These are phyloP conservation scores for Heterodera filipjevi DNA, from an alignment of 2,888 invertebrate species.

Conservation along the genomic window DNA sequence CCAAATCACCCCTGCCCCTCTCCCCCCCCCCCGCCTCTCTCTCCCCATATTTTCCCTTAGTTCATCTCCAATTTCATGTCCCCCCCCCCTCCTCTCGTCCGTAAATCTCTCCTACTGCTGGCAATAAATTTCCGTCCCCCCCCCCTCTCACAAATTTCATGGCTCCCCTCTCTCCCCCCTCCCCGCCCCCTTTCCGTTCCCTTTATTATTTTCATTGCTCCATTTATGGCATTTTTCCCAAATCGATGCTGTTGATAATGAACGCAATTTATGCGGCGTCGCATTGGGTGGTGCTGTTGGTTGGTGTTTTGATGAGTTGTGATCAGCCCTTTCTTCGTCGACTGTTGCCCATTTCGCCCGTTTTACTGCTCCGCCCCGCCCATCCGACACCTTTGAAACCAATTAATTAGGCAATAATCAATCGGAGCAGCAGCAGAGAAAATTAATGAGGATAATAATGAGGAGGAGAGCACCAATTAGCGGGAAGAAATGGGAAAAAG, in stretches of 20 bases:
- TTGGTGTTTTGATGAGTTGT: too few relatives aligned
- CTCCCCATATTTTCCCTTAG: background rate
- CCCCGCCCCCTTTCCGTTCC: background rate
- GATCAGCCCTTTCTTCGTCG: background rate
- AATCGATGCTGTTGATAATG: background rate
- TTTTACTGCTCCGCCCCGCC: background rate
- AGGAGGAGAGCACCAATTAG: background rate
- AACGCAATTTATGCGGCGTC: background rate
- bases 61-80: background rate
- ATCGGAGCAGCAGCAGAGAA: background rate
- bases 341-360: background rate
- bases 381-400: background rate
- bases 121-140: background rate
- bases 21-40: background rate
- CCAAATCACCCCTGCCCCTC: too few relatives aligned
- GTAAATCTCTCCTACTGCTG: background rate
- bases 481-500: background rate
- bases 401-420: slow-evolving; percentile 8
- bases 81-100: background rate
- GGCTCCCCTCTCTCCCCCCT: background rate
- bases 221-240: background rate
- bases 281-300: background rate
- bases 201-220: background rate
- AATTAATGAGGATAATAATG: background rate
- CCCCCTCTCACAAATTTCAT: too few relatives aligned